Evolutionary conservation across 1,140 invertebrate species (phyloP).

Genomic region (roundworm (Caenorhabditis elegans)): DNA sequence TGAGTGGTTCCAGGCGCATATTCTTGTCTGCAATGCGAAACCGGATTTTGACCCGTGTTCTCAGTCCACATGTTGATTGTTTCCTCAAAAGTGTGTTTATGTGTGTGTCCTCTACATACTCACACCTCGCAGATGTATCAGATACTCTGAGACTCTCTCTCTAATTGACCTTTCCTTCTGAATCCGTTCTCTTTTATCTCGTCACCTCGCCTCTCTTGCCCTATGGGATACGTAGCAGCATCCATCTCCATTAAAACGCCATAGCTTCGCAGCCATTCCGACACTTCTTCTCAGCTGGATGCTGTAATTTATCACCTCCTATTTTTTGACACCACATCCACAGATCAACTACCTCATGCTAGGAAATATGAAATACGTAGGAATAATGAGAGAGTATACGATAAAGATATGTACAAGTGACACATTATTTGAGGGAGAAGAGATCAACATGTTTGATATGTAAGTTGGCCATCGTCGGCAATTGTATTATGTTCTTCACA

Average conservation of each 20-base stretch:
- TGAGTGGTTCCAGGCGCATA: slow-evolving; percentile 19
- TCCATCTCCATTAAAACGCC: not conserved
- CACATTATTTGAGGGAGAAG: not conserved
- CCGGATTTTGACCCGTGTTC: not conserved
- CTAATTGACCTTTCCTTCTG: not conserved
- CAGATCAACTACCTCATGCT: not conserved
- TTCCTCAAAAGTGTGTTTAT: slow-evolving; percentile 10
- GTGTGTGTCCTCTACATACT: not conserved
- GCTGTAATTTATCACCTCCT: slow-evolving; percentile 27
- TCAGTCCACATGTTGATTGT: not conserved
- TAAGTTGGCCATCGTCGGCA: slow-evolving; percentile 20
- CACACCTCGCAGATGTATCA: slow-evolving; percentile 23
- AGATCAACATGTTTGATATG: slow-evolving; percentile 31
- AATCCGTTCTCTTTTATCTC: not conserved
- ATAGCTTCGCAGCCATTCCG: not conserved
- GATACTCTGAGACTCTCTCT: not conserved
- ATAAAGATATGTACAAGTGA: slow-evolving; percentile 23
- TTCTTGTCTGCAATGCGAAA: not conserved
- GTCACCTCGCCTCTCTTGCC: not conserved
- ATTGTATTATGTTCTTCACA: slow-evolving; percentile 12
- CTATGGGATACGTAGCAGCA: too few relatives aligned
- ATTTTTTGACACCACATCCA: not conserved
- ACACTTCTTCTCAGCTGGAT: not conserved
- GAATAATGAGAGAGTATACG: not conserved
- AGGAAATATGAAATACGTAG: not conserved